Evolutionary conservation across 1,140 invertebrate species (phyloP).

Genomic region (Aphelenchoides fujianensis): DNA sequence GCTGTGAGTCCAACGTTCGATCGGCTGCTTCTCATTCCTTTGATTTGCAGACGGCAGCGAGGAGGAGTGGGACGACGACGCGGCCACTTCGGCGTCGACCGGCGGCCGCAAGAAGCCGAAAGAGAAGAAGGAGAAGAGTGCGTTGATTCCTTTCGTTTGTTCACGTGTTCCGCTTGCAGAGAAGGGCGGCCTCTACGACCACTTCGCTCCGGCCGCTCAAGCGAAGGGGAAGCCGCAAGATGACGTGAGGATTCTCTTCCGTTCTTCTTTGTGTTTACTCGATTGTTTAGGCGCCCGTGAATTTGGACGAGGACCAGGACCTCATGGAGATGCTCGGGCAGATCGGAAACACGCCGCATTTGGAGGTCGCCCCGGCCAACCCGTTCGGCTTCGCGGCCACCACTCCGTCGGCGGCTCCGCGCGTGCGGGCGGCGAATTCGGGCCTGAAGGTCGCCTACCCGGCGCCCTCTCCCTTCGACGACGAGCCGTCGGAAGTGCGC

Average conservation of each 20-base stretch:
- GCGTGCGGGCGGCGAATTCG: background rate
- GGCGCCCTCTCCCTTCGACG: background rate
- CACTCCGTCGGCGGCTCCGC: background rate
- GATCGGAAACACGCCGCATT: background rate
- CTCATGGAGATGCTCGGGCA: background rate
- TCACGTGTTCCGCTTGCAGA: background rate
- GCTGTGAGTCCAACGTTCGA: background rate
- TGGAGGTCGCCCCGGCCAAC: background rate
- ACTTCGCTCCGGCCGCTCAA: background rate
- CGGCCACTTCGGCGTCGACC: background rate
- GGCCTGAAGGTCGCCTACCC: background rate
- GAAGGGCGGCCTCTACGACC: background rate
- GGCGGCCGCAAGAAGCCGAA: background rate
- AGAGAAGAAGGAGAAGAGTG: background rate
- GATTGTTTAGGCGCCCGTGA: too few relatives aligned
- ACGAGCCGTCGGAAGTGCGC: background rate
- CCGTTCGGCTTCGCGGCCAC: background rate
- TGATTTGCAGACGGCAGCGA: background rate
- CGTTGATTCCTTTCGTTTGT: background rate
- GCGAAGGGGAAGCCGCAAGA: background rate
- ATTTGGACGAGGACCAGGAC: background rate
- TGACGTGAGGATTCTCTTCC: too few relatives aligned
- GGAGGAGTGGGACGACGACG: background rate
- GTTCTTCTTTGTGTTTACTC: too few relatives aligned
- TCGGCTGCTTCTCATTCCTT: background rate